Evolutionary conservation across 2,797 vertebrate genomes (phyloP), one percentile per base, ranked within the genome.

Genomic region (Poecilia picta): DNA sequence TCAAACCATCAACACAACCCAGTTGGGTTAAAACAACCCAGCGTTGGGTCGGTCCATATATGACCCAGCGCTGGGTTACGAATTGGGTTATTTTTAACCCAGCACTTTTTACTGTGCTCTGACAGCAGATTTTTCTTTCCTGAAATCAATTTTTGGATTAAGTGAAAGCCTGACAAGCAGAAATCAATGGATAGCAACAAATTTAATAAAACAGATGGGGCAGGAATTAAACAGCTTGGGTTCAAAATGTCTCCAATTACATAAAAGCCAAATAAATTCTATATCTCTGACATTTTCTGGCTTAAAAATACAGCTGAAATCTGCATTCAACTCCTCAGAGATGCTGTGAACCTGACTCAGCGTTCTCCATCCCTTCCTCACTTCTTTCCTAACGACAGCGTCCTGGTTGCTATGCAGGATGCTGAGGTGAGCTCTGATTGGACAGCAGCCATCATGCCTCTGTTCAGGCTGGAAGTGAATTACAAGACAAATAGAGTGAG

Each of bases 391-490:
- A 41, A 81, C 53, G 43, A 91, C 87, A 88, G 89, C 87, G 43
- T 91, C 88, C 88, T 31, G 85, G 88, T 92, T 91, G 89, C 88
- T 80, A 91, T 72, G 78, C 59, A 33, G 25, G 36, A 83, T 39
- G 20, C 79, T 13, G 72, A 74, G 81, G 82, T 12, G 46, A 81
- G 82, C 66, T 78, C 64, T 73, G 73, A 91, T 90, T 91, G 92
- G 91, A 72, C 10, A 7, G 47, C 62, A 51, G 25, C 41, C 51
- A 66, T 15, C 31, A 76, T 11, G 23, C 73, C 71, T 79, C 75
- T 10, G 39, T 51, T 55, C 68, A 64, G 68, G 62, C 78, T 16
- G 15, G 53, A 64, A 51, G 75, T 81, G 87, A 85, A 86, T 86
- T 75, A 68, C 46, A 64, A 77, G 74, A 45, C 15, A 71, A 70